Percentiles rank a stretch among this genome's conserved stretches.
Evolutionary conservation across 2,888 invertebrate genomes (phyloP).

Genomic region (Eubasilissa splendida): DNA sequence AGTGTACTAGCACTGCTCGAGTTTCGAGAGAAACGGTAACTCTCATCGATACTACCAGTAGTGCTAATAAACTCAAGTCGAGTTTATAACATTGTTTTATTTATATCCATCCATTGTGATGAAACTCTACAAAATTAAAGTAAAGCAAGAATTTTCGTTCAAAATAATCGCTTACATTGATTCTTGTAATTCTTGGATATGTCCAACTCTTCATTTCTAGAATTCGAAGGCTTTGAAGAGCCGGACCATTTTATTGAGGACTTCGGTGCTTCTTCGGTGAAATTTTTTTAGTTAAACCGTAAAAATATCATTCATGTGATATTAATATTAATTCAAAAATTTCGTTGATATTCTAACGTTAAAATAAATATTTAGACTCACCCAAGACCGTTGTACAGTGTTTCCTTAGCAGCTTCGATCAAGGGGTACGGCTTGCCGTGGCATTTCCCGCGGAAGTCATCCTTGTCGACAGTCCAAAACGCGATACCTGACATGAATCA

Average conservation of each 20-base stretch:
- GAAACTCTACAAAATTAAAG: too few species aligned
- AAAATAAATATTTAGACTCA: slow-evolving; percentile 63
- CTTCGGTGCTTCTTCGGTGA: slow-evolving; percentile 62
- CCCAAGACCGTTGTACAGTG: slow-evolving; percentile 79
- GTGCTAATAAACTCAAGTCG: too few species aligned
- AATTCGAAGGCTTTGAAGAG: slow-evolving; percentile 60
- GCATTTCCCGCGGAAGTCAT: slow-evolving; percentile 94
- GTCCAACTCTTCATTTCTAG: slow-evolving; percentile 47
- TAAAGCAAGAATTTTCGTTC: too few species aligned
- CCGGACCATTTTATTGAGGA: slow-evolving; percentile 64
- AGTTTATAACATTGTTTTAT: too few species aligned
- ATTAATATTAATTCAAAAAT: too few species aligned
- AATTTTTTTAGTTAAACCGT: slow-evolving; percentile 64
- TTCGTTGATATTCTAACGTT: too few species aligned
- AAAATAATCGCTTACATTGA: too few species aligned
- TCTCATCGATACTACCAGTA: too few species aligned
- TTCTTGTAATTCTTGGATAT: slow-evolving; percentile 37
- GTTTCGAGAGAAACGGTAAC: too few species aligned
- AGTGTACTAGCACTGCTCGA: too few species aligned
- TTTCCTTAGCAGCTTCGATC: slow-evolving; percentile 92
- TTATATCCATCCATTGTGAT: too few species aligned
- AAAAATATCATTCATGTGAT: neutral
- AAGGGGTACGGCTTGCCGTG: slow-evolving; percentile 90
- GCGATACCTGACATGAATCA: slow-evolving; percentile 74
- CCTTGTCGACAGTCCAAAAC: slow-evolving; percentile 96